Conservation (phyloP, 2,888 invertebrate species). For the Phasia obesa region DNA sequence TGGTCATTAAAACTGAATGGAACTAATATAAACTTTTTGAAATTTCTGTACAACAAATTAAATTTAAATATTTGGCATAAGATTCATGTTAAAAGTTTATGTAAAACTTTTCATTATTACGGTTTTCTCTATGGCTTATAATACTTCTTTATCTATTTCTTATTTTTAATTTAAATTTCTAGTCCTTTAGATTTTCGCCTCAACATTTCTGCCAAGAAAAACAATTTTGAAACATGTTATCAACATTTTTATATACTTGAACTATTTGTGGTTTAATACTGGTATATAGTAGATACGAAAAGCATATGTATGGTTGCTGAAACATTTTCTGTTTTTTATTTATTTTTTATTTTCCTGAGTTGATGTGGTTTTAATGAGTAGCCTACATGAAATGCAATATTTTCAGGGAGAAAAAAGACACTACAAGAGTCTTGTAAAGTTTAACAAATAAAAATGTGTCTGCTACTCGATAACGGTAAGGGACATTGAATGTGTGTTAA, state of each 20-base stretch:
- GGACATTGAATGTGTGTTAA: background rate
- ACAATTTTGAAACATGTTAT: slow-evolving; percentile 42
- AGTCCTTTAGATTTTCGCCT: slow-evolving; percentile 42
- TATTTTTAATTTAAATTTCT: slow-evolving; percentile 27
- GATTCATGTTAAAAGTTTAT: slow-evolving; percentile 46
- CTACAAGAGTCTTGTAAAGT: background rate
- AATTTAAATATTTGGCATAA: slow-evolving; percentile 54
- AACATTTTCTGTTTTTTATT: slow-evolving; percentile 22
- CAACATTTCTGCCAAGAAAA: slow-evolving; percentile 44
- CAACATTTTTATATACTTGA: slow-evolving; percentile 61
- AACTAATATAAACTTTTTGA: slow-evolving; percentile 29
- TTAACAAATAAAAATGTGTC: background rate
- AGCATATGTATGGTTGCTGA: background rate
- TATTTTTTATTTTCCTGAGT: slow-evolving; percentile 38
- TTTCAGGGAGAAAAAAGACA: background rate
- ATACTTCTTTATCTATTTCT: background rate
- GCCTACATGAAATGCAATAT: slow-evolving; percentile 56
- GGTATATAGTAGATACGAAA: background rate
- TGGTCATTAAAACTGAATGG: slow-evolving; percentile 25
- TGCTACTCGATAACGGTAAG: background rate
- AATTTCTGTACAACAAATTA: slow-evolving; percentile 23
- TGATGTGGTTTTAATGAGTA: slow-evolving; percentile 69
- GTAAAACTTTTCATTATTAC: slow-evolving; percentile 37
- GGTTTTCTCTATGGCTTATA: slow-evolving; percentile 4
- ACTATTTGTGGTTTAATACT: slow-evolving; percentile 62